Conservation (phyloP, 2,797 vertebrate species). For the Xenentodon cancila region DNA sequence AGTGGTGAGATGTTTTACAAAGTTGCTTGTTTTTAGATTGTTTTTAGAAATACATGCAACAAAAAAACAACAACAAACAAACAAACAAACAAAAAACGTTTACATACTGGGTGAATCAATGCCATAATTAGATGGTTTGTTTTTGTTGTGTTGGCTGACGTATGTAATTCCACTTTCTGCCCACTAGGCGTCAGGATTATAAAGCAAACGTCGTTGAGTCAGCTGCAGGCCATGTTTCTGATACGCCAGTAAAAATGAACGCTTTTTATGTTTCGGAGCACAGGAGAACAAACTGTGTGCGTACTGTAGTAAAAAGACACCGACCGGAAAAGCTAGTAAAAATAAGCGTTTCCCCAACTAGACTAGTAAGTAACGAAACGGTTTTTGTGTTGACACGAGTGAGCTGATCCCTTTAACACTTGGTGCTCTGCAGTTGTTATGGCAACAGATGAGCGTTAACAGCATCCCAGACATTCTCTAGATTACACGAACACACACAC, state of each 20-base stretch:
- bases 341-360: neutral
- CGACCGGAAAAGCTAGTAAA: too few species aligned
- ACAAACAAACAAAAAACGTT: too few species aligned
- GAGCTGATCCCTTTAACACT: constrained; percentile 22
- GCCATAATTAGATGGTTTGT: too few species aligned
- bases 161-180: neutral
- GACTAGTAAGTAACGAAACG: neutral
- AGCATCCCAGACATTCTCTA: constrained; percentile 46
- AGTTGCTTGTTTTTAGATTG: too few species aligned
- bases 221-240: neutral
- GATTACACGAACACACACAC: constrained; percentile 20
- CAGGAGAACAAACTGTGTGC: neutral
- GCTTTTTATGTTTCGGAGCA: neutral
- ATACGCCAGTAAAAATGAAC: neutral
- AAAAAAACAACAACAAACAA: too few species aligned
- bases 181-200: constrained; percentile 48
- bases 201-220: neutral
- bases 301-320: too few species aligned
- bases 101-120: too few species aligned
- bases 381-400: constrained; percentile 16
- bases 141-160: neutral
- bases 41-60: too few species aligned
- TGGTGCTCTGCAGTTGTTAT: constrained; percentile 72
- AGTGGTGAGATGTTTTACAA: too few species aligned
- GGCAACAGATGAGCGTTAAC: constrained; percentile 73